Percentiles rank a stretch among this genome's conserved stretches.
phyloP scores from a whole-genome alignment of 1,140 invertebrate genomes.

The Mercenaria mercenaria region DNA sequence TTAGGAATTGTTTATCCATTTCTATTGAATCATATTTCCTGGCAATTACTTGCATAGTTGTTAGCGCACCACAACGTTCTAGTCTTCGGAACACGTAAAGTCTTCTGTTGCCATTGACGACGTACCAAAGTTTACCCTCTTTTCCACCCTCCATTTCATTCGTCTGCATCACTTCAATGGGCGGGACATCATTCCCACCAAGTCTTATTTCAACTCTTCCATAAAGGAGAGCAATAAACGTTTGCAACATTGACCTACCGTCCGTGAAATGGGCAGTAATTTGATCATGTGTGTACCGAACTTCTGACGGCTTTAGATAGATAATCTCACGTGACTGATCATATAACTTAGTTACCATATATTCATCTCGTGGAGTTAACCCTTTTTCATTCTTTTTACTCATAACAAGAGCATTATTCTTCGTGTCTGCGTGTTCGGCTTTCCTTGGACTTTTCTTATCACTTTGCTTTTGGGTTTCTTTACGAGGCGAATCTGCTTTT shows the following conservation, averaged over 20 bases:
- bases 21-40: slow-evolving; percentile 61
- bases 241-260: slow-evolving; percentile 56
- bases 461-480: slow-evolving; percentile 9
- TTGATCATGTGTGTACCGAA: slow-evolving; percentile 58
- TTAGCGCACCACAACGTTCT: slow-evolving; percentile 60
- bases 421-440: background rate
- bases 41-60: slow-evolving; percentile 57
- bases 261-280: slow-evolving; percentile 60
- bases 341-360: slow-evolving; percentile 62
- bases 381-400: slow-evolving; percentile 44
- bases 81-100: slow-evolving; percentile 45
- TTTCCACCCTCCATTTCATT: slow-evolving; percentile 36
- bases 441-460: background rate
- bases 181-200: slow-evolving; percentile 57
- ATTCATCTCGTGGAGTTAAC: slow-evolving; percentile 51
- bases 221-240: slow-evolving; percentile 56
- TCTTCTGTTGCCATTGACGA: slow-evolving; percentile 62
- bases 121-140: slow-evolving; percentile 48
- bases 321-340: slow-evolving; percentile 46
- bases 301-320: slow-evolving; percentile 57
- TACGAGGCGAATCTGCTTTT: background rate
- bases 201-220: slow-evolving; percentile 46
- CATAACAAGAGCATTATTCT: slow-evolving; percentile 5
- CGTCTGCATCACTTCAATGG: slow-evolving; percentile 63
- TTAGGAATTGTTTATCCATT: slow-evolving; percentile 65